Evolutionary conservation across 1,140 invertebrate genomes (phyloP).

Genomic region (Zaprionus kolodkinae): DNA sequence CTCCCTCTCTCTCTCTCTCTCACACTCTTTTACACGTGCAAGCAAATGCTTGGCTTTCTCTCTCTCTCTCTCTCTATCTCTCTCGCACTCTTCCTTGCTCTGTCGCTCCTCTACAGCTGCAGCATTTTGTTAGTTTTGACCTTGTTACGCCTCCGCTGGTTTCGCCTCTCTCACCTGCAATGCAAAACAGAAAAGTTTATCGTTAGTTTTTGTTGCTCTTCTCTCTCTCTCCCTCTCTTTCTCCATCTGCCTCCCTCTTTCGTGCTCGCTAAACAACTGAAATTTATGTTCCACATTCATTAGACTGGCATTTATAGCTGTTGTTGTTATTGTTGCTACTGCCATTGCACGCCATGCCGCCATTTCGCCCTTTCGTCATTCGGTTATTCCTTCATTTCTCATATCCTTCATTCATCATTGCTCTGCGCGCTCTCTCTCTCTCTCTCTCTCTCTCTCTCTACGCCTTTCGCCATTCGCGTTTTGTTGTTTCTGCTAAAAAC

Average conservation of each 20-base stretch:
- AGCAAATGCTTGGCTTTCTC: neutral
- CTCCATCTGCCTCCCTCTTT: neutral
- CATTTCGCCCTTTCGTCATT: slow-evolving; percentile 8
- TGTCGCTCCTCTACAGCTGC: slow-evolving; percentile 17
- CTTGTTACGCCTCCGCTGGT: slow-evolving; percentile 32
- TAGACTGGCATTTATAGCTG: neutral
- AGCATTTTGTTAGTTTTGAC: slow-evolving; percentile 43
- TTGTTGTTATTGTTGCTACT: neutral
- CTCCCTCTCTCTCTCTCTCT: slow-evolving; percentile 4
- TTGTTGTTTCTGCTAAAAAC: slow-evolving; percentile 60
- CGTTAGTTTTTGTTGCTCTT: slow-evolving; percentile 24
- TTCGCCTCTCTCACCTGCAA: slow-evolving; percentile 20
- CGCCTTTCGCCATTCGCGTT: slow-evolving; percentile 41
- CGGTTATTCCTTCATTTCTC: slow-evolving; percentile 11
- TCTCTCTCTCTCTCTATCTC: slow-evolving; percentile 4
- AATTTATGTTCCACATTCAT: slow-evolving; percentile 52
- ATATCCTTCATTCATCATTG: slow-evolving; percentile 41
- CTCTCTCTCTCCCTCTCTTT: neutral
- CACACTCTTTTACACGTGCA: neutral
- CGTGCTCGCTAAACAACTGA: slow-evolving; percentile 11
- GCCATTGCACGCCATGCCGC: slow-evolving; percentile 31
- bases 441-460: neutral
- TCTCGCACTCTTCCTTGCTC: neutral
- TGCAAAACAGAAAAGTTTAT: slow-evolving; percentile 24
- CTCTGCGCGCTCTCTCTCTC: neutral